phyloP scores from a whole-genome alignment of 2,113 vertebrate genomes.

The Rhagologus leucostigma region DNA sequence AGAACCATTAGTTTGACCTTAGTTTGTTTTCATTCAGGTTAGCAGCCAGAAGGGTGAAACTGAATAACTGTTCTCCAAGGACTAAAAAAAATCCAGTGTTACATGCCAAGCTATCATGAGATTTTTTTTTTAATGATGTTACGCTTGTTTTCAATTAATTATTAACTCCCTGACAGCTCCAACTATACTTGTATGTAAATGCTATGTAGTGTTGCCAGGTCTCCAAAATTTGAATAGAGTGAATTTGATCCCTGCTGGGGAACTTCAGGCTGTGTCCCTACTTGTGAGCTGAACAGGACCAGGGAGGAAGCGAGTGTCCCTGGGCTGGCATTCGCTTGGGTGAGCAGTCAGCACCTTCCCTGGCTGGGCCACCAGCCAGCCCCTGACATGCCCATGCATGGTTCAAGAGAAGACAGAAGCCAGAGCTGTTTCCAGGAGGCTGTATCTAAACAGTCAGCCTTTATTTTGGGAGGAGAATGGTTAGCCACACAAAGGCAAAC shows the following conservation, averaged over 20 bases:
- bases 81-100: not conserved
- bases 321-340: accelerated
- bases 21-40: not conserved
- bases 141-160: not conserved
- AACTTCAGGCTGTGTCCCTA: not conserved
- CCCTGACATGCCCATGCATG: accelerated
- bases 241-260: not conserved
- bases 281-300: not conserved
- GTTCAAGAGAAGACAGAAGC: not conserved
- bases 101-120: not conserved
- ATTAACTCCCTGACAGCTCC: not conserved
- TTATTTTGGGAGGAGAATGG: not conserved
- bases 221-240: not conserved
- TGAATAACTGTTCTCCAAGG: not conserved
- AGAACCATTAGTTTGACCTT: not conserved
- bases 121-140: not conserved
- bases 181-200: not conserved
- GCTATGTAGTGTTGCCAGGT: not conserved
- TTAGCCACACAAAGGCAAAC: not conserved
- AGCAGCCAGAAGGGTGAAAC: not conserved
- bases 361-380: not conserved
- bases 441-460: not conserved
- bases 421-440: not conserved
- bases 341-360: not conserved
- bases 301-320: accelerated